phyloP scores from a whole-genome alignment of 1,140 invertebrate genomes.

The Drosophila ohnishii region DNA sequence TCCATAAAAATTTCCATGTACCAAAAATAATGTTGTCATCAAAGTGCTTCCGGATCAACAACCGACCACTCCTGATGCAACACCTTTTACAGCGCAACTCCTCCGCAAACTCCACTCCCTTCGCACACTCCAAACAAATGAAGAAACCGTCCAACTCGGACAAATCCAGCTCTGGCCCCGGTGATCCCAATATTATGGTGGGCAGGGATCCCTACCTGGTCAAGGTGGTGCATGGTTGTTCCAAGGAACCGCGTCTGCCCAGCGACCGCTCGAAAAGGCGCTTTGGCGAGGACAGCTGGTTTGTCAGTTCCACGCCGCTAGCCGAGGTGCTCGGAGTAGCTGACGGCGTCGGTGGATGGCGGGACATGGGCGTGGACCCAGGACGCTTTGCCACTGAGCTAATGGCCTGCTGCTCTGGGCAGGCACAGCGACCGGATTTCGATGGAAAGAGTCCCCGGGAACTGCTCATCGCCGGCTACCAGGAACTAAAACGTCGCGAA shows the following conservation, averaged over 20 bases:
- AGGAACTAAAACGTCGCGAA: constrained; percentile 9
- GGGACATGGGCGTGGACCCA: constrained; percentile 51
- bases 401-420: constrained; percentile 42
- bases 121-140: neutral
- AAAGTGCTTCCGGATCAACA: neutral
- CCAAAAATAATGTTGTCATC: neutral
- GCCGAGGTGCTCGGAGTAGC: constrained; percentile 64
- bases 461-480: constrained; percentile 45
- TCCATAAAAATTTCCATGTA: neutral
- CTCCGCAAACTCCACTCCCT: too few relatives aligned
- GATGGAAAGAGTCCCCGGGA: constrained; percentile 41
- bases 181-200: neutral
- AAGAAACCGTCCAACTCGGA: too few relatives aligned
- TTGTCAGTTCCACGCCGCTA: constrained; percentile 44
- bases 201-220: constrained; percentile 43
- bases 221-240: constrained; percentile 51
- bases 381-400: constrained; percentile 58
- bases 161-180: too few relatives aligned
- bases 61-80: neutral
- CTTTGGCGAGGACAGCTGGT: constrained; percentile 66
- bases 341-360: constrained; percentile 64
- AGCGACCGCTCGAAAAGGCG: constrained; percentile 2
- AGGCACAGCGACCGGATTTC: constrained; percentile 17
- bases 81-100: neutral
- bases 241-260: constrained; percentile 11